Percentiles rank a stretch among this genome's conserved stretches.
phyloP scores from a whole-genome alignment of 2,797 vertebrate species.

The Hozukius guyotensis region DNA sequence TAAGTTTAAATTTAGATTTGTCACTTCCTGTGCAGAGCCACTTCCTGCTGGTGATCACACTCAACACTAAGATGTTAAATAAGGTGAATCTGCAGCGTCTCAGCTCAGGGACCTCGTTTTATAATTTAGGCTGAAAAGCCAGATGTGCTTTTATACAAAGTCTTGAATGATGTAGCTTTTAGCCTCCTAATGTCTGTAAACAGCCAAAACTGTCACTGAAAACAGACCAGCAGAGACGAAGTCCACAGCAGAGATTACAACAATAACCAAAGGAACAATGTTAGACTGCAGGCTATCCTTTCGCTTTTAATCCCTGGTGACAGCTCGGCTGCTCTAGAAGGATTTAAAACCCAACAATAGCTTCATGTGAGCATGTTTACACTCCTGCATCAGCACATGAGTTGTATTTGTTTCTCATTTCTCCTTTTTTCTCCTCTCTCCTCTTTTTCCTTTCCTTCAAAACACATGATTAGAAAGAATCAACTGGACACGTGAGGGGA shows the following conservation, averaged over 20 bases:
- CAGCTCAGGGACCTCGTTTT: background rate
- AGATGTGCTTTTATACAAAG: constrained; percentile 14
- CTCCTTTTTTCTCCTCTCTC: background rate
- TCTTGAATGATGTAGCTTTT: constrained; percentile 35
- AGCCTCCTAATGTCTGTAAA: constrained; percentile 11
- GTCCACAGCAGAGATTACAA: background rate
- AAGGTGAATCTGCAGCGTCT: constrained; percentile 21
- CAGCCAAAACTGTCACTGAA: background rate
- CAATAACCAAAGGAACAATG: background rate
- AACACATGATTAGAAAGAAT: background rate
- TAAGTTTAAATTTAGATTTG: constrained; percentile 59
- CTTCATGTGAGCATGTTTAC: background rate
- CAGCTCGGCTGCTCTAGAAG: background rate
- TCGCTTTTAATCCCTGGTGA: constrained; percentile 16
- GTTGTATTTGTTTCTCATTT: background rate
- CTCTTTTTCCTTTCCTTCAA: background rate
- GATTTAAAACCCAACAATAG: constrained; percentile 2
- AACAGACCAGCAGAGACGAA: background rate
- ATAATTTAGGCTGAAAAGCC: constrained; percentile 21
- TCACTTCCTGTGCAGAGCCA: constrained; percentile 43
- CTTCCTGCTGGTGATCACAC: constrained; percentile 40
- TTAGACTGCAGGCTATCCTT: background rate
- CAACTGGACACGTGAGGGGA: background rate
- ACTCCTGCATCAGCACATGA: background rate
- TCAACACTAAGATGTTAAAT: constrained; percentile 37